Evolutionary conservation across 2,888 invertebrate genomes (phyloP).

Genomic region (Hyppa rectilinea): DNA sequence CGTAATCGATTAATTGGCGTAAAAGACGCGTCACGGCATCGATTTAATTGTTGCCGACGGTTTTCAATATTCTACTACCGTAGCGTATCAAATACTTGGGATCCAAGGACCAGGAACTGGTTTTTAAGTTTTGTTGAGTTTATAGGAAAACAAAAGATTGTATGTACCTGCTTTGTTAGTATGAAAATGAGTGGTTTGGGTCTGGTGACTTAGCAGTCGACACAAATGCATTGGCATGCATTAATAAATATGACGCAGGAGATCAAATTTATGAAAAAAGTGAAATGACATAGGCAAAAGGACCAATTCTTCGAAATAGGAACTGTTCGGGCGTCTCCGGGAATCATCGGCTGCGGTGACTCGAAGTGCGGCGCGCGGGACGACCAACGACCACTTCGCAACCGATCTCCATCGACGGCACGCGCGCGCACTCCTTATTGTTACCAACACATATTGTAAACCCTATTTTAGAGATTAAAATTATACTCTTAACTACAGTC

Average conservation of each 20-base stretch:
- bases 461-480: no score
- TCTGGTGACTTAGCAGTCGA: not conserved
- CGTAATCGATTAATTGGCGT: conserved; percentile 63
- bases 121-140: conserved; percentile 18
- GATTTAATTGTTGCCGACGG: conserved; percentile 61
- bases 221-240: no score
- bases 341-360: no score
- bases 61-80: conserved; percentile 56
- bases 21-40: conserved; percentile 57
- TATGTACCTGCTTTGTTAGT: not conserved
- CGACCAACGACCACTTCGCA: no score
- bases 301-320: not conserved
- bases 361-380: no score
- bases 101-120: conserved; percentile 27
- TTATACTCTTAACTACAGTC: no score
- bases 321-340: no score
- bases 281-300: not conserved
- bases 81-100: conserved; percentile 42
- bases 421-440: no score
- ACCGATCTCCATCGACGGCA: no score
- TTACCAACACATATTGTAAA: no score
- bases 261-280: no score
- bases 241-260: no score
- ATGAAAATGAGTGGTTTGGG: not conserved
- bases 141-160: conserved; percentile 3